Base-by-base conservation (phyloP, 2,888 invertebrate genomes). In the Brachyopa scutellaris region DNA sequence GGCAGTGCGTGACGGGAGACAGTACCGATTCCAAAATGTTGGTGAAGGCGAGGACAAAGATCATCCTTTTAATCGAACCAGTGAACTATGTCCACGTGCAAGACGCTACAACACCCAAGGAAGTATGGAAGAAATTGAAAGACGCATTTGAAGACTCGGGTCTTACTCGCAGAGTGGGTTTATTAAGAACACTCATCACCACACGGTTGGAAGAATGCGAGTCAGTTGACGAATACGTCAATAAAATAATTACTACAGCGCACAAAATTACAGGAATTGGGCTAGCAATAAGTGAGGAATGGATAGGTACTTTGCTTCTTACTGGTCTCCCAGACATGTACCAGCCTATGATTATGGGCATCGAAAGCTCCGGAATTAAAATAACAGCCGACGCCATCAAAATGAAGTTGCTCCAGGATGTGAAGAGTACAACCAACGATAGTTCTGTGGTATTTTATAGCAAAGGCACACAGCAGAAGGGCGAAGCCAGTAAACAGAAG, bases 291-390 rank as follows among this genome's bases (percentile, higher is more conserved):
- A 40, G 57, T 1, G 84, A 82, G 7, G 82, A 85, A 15, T 88
- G 87, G 86, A 62, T 88, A 7, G 87, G 86, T 9, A 85, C 86
- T 1, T 64, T 88, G 6, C 69, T 88, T n/a, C 69, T 88, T 11
- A 85, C 87, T 9, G 87, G 86, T 17, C 67, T 88, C 9, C 85
- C 86, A 11, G 86, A 87, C 15, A 66, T 84, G 15, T 88, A 85
- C 38, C 66, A 79, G 17, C 86, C 87, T 2, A 86, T 88, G 86
- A 86, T 87, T n/a, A 82, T 84, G 80, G 72, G 72, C 6, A 67
- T 72, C 8, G 83, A 84, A 8, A 86, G 84, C 42, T 86, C 84
- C 6, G 86, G 86, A 31, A 82, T 83, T n/a, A n/a, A n/a, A n/a
- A n/a, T n/a, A n/a, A 85, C 85, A 6, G 84, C 49, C 3, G n/a